phyloP scores from a whole-genome alignment of 1,140 invertebrate species.

The Bilobella aurantiaca region DNA sequence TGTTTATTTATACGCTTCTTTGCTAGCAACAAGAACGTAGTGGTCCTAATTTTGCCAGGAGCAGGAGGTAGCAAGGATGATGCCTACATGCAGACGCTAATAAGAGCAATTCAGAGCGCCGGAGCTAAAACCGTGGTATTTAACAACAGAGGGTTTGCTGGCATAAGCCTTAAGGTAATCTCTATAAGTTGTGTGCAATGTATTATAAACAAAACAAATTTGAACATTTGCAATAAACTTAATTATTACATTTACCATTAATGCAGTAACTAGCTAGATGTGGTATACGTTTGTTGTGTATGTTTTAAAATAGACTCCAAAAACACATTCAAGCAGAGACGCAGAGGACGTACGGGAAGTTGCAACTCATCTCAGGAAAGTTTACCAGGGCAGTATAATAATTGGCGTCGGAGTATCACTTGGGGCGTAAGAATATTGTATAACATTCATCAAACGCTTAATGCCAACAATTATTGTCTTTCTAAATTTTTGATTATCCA shows the following conservation, averaged over 20 bases:
- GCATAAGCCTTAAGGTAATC: conserved; percentile 51
- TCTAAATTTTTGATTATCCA: neutral
- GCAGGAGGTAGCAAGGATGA: conserved; percentile 63
- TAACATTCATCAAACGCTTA: too few relatives aligned
- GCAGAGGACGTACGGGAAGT: conserved; percentile 67
- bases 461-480: conserved; percentile 9
- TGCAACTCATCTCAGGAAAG: conserved; percentile 55
- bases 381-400: conserved; percentile 52
- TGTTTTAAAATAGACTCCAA: conserved; percentile 55
- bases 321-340: conserved; percentile 70
- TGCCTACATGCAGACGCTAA: conserved; percentile 70
- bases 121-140: conserved; percentile 64
- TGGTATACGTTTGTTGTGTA: neutral
- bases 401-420: conserved; percentile 73
- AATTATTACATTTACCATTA: neutral
- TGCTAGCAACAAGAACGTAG: neutral
- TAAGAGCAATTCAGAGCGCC: conserved; percentile 51
- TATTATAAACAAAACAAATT: too few relatives aligned
- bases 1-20: too few relatives aligned
- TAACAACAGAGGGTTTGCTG: conserved; percentile 67
- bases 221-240: too few relatives aligned
- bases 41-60: conserved; percentile 56
- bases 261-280: neutral
- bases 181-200: neutral
- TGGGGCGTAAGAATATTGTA: conserved; percentile 52